A percentile compares a stretch with the other conserved stretches of the same genome.
Conservation (phyloP, 2,113 vertebrate genomes). For the Pelusios castaneus region DNA sequence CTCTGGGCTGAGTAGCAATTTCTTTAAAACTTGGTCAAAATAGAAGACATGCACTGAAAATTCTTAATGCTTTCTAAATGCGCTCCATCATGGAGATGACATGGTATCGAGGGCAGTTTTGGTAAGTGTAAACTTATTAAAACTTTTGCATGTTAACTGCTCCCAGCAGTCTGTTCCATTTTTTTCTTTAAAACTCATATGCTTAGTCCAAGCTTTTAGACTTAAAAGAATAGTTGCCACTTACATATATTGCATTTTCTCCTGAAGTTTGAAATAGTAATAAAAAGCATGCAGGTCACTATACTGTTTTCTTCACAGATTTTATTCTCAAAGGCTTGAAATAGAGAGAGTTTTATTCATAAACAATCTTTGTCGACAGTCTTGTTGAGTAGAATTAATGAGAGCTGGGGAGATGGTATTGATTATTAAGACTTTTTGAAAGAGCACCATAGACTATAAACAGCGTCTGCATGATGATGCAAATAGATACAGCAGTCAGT, state of each 20-base stretch:
- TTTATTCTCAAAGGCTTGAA: background rate
- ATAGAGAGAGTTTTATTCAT: background rate
- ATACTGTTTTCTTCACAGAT: background rate
- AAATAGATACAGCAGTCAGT: background rate
- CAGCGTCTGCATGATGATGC: background rate
- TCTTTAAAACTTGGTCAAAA: background rate
- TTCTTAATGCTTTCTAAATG: background rate
- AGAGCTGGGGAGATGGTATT: background rate
- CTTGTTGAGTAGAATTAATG: background rate
- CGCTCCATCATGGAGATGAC: background rate
- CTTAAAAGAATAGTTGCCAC: background rate
- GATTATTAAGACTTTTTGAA: background rate
- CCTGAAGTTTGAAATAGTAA: background rate
- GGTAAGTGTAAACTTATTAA: background rate
- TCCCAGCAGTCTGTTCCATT: rapidly evolving
- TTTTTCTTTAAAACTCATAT: background rate
- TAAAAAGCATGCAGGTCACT: background rate
- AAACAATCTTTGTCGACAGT: background rate
- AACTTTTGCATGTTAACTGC: rapidly evolving
- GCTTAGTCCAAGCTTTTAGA: background rate
- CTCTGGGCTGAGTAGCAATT: background rate
- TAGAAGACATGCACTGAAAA: background rate
- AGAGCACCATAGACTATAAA: background rate
- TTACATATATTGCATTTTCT: background rate
- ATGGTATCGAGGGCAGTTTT: background rate